These are phyloP conservation scores for Knipowitschia caucasica DNA, from an alignment of 2,797 vertebrate species.

Conservation along the genomic window DNA sequence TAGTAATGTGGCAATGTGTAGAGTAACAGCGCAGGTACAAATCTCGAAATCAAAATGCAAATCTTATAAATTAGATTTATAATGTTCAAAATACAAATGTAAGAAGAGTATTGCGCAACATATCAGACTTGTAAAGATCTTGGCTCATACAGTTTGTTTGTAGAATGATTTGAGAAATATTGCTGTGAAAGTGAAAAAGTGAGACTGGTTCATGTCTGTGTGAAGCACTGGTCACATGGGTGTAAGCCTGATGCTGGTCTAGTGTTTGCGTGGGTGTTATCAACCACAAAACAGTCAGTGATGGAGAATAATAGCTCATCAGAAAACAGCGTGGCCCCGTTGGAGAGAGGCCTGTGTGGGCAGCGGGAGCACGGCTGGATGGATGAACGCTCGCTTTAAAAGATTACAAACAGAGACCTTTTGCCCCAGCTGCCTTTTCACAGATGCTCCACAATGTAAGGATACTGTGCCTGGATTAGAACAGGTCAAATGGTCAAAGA, in stretches of 20 bases:
- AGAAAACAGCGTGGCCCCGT: constrained; percentile 24
- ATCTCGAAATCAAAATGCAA: too few species aligned
- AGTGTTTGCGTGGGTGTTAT: constrained; percentile 26
- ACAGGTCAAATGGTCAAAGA: background rate
- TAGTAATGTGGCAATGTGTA: too few species aligned
- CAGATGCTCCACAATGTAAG: background rate
- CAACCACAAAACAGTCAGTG: constrained; percentile 27
- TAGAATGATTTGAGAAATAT: too few species aligned
- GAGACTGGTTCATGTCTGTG: too few species aligned
- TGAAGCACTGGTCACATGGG: constrained; percentile 10
- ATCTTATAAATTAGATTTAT: too few species aligned
- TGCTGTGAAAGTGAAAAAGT: too few species aligned
- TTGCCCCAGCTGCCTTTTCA: constrained; percentile 4
- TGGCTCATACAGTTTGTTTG: too few species aligned
- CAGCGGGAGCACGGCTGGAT: constrained; percentile 18
- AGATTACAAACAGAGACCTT: constrained; percentile 20
- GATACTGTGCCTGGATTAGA: background rate
- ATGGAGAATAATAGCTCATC: constrained; percentile 47
- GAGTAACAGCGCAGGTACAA: too few species aligned
- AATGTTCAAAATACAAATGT: too few species aligned
- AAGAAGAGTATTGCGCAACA: too few species aligned
- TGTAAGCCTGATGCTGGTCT: constrained; percentile 14
- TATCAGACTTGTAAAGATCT: too few species aligned
- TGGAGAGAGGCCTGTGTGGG: constrained; percentile 26
- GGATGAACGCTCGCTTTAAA: constrained; percentile 14